Conservation (phyloP, 2,113 vertebrate species). For the Dasypus novemcinctus region DNA sequence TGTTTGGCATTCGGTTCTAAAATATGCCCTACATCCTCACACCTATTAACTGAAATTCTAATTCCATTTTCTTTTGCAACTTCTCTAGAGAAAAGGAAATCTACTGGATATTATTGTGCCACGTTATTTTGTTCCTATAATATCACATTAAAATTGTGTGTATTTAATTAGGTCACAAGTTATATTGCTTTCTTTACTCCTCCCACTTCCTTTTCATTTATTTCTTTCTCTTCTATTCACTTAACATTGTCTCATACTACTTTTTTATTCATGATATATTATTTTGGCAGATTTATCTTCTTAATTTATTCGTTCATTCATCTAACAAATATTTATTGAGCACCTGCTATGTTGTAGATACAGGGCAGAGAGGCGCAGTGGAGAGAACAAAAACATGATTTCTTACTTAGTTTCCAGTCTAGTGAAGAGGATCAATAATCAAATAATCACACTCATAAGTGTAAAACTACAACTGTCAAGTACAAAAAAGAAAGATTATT, state of each 20-base stretch:
- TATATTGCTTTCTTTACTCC: background rate
- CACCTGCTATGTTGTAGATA: background rate
- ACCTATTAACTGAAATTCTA: background rate
- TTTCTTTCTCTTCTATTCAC: background rate
- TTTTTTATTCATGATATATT: background rate
- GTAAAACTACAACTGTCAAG: background rate
- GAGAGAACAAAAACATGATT: background rate
- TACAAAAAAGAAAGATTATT: background rate
- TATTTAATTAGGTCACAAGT: background rate
- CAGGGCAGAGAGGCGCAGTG: background rate
- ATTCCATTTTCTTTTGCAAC: background rate
- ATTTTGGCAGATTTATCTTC: background rate
- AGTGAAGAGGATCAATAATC: conserved; percentile 1
- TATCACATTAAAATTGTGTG: background rate
- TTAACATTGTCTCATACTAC: background rate
- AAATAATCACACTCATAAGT: conserved; percentile 12
- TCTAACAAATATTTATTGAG: background rate
- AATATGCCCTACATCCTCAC: background rate
- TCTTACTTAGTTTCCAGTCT: background rate
- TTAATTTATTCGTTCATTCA: background rate
- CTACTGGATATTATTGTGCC: background rate
- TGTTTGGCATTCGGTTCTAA: background rate
- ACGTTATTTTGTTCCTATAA: background rate
- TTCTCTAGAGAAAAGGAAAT: conserved; percentile 20
- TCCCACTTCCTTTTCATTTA: background rate